Percentiles rank a stretch among this genome's conserved stretches.
Conservation (phyloP, 2,888 invertebrate genomes). For the Brenthis hecate region DNA sequence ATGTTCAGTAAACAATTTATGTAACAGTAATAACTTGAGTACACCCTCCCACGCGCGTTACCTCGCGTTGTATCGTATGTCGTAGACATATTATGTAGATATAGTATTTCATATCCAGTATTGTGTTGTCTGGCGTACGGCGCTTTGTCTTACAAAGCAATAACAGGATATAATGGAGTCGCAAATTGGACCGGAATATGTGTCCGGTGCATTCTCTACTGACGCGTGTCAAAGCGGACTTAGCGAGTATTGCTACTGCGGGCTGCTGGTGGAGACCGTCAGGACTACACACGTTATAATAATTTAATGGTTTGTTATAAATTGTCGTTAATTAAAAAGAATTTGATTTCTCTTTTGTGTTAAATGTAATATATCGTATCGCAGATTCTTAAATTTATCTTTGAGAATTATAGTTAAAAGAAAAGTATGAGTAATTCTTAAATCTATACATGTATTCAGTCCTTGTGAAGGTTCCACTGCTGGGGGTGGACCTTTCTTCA, state of each 20-base stretch:
- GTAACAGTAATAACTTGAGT: constrained; percentile 4
- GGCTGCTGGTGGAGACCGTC: too few species aligned
- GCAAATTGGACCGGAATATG: constrained; percentile 34
- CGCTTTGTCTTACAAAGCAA: constrained; percentile 37
- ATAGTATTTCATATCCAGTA: not conserved
- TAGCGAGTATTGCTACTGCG: constrained; percentile 1
- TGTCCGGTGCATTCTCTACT: constrained; percentile 11
- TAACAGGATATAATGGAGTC: constrained; percentile 34
- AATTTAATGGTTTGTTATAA: too few species aligned
- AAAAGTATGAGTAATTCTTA: too few species aligned
- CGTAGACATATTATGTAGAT: not conserved
- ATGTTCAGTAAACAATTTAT: not conserved
- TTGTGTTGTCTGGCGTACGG: not conserved
- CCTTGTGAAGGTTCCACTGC: too few species aligned
- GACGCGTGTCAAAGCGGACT: not conserved
- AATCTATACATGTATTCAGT: too few species aligned
- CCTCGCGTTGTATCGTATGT: not conserved
- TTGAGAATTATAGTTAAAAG: too few species aligned
- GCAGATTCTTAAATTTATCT: too few species aligned
- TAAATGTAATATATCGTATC: too few species aligned
- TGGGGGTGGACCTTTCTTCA: too few species aligned
- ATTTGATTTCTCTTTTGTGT: too few species aligned
- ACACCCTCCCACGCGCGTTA: not conserved
- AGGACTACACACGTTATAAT: too few species aligned
- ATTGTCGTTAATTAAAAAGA: too few species aligned